Evolutionary conservation across 2,888 invertebrate genomes (phyloP).

Genomic region (Scelioninae gen. 1): DNA sequence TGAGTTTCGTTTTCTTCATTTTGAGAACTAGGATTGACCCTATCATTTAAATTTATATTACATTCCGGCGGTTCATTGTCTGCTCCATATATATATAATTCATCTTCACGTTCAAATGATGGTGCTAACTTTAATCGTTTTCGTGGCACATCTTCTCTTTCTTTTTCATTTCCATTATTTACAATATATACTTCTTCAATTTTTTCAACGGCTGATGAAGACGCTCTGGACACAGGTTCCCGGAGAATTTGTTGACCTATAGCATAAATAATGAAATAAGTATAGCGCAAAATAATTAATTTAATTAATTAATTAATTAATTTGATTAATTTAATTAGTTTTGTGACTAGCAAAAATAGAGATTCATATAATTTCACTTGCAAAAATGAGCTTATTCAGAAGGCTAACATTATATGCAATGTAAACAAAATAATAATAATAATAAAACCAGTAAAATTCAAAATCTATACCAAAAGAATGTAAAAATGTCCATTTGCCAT

Average conservation of each 20-base stretch:
- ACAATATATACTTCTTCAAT: conserved; percentile 1
- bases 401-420: no score
- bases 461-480: no score
- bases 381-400: no score
- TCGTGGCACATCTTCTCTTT: conserved; percentile 3
- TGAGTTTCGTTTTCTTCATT: not conserved
- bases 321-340: no score
- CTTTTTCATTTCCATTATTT: conserved; percentile 8
- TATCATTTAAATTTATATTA: conserved; percentile 7
- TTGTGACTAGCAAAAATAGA: no score
- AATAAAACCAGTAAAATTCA: no score
- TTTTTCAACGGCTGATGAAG: conserved; percentile 5
- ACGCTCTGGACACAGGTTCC: conserved; percentile 2
- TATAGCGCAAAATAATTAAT: no score
- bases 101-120: conserved; percentile 5
- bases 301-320: no score
- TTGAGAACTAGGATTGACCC: not conserved
- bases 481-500: no score
- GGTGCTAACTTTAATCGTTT: conserved; percentile 1
- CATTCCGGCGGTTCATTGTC: not conserved
- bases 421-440: no score
- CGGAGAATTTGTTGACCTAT: not conserved
- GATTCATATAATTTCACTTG: no score
- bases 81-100: conserved; percentile 10
- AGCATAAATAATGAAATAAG: not conserved